Evolutionary conservation across 2,888 invertebrate genomes (phyloP).

Genomic region (Drosophila borealis): DNA sequence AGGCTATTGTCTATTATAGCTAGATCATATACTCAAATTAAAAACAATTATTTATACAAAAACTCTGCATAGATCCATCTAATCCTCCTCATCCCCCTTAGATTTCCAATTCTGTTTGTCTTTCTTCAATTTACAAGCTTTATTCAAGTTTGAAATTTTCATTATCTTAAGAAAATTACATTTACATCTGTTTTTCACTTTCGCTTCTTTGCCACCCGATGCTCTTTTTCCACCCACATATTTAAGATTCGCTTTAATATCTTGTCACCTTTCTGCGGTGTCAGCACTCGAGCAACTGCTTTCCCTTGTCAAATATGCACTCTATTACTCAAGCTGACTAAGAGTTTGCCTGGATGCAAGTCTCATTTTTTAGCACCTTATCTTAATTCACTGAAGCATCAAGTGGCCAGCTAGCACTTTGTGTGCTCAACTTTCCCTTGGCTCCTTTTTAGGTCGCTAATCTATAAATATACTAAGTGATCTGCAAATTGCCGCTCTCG

Average conservation of each 20-base stretch:
- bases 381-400: slow-evolving; percentile 36
- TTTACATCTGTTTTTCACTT: no score
- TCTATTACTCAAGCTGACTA: slow-evolving; percentile 10
- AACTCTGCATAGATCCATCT: no score
- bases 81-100: no score
- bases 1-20: no score
- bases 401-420: slow-evolving; percentile 25
- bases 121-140: no score
- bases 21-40: no score
- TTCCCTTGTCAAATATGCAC: slow-evolving; percentile 43
- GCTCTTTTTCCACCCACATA: neutral
- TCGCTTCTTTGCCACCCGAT: neutral
- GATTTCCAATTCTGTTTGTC: no score
- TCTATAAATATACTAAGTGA: slow-evolving; percentile 54
- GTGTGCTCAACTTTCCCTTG: slow-evolving; percentile 50
- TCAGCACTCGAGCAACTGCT: slow-evolving; percentile 11
- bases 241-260: neutral
- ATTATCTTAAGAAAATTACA: no score
- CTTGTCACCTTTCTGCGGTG: neutral
- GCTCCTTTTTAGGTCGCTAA: slow-evolving; percentile 52
- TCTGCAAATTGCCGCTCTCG: slow-evolving; percentile 19
- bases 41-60: no score
- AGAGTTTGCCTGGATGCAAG: slow-evolving; percentile 2
- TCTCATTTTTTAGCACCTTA: slow-evolving; percentile 31
- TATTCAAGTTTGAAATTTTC: no score